Evolutionary conservation across 2,797 vertebrate genomes (phyloP), one percentile per base, ranked within the genome.

Genomic region (Lepilemur septentrionalis): DNA sequence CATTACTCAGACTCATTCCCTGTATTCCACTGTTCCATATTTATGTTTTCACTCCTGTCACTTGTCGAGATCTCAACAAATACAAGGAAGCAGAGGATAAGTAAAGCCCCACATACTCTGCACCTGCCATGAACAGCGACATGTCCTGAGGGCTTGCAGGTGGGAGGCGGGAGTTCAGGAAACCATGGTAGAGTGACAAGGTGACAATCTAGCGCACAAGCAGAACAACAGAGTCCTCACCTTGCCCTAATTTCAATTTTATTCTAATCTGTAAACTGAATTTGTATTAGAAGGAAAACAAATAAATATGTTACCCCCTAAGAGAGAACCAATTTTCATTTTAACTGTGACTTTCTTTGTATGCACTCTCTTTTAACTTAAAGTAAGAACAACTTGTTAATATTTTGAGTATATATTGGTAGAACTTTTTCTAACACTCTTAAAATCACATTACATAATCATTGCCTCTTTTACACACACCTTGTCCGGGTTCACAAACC

Each of bases 251-350:
- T 55, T 82, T 75, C 2, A 59, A 41, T 20, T 14, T 93, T 81
- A 72, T n/a, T 95, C 78, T 94, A 50, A 82, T 59, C 43, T 89
- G 2, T 75, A 50, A 88, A 41, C 69, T 89, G 28, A 55, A 65
- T 86, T 82, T 73, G 48, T 18, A 50, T 30, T 46, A 69, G 59
- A 85, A 87, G 14, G 17, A 69, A 86, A 94, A 50, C 14, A 92
- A 32, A 61, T 59, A 78, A 59, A 75, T 30, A 75, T 76, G 11
- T 41, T 85, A 90, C 13, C 20, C 5, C 4, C 35, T 61, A 80
- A 69, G 7, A 84, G 28, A 63, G 25, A 73, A 92, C 65, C 4
- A 41, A 41, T 79, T 79, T 89, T 59, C 30, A 82, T 69, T 84
- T 95, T 79, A 89, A 70, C 0, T 15, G 17, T 90, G 76, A 61